Conservation (phyloP, 2,888 invertebrate species). For the Chromoteleia sp. region DNA sequence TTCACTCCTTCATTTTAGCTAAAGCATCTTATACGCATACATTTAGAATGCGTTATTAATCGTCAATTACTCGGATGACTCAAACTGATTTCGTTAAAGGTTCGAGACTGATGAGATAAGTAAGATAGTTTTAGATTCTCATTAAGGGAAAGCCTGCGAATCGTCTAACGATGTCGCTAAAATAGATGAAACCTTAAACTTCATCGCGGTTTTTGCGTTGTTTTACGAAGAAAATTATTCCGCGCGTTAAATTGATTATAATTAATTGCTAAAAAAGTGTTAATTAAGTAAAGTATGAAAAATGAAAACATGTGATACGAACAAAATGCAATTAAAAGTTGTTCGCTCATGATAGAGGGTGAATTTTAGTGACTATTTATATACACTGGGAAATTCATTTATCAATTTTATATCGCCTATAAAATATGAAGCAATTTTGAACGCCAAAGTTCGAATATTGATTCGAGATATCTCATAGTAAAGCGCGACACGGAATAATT, state of each 20-base stretch:
- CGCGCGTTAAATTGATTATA: slow-evolving; percentile 7
- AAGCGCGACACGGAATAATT: slow-evolving; percentile 8
- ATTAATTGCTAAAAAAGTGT: slow-evolving; percentile 13
- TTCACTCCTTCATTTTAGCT: slow-evolving; percentile 76
- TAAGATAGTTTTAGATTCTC: slow-evolving; percentile 75
- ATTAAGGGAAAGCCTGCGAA: slow-evolving; percentile 69
- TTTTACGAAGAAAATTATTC: neutral
- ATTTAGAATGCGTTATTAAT: slow-evolving; percentile 80
- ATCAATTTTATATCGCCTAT: slow-evolving; percentile 40
- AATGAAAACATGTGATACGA: neutral
- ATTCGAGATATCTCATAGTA: slow-evolving; percentile 14
- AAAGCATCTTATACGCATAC: slow-evolving; percentile 73
- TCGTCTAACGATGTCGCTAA: slow-evolving; percentile 58
- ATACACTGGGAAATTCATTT: slow-evolving; percentile 13
- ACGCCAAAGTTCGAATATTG: slow-evolving; percentile 27
- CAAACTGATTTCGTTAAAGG: slow-evolving; percentile 77
- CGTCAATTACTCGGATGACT: slow-evolving; percentile 80
- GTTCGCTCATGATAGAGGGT: slow-evolving; percentile 2
- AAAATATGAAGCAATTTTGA: slow-evolving; percentile 34
- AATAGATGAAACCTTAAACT: slow-evolving; percentile 59
- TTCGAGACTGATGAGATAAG: slow-evolving; percentile 73
- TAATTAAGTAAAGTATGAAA: slow-evolving; percentile 10
- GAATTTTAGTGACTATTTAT: slow-evolving; percentile 31
- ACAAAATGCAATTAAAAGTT: slow-evolving; percentile 20
- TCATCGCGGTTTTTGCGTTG: slow-evolving; percentile 5